phyloP scores from a whole-genome alignment of 2,888 invertebrate genomes.

The Neoscelio sp. region DNA sequence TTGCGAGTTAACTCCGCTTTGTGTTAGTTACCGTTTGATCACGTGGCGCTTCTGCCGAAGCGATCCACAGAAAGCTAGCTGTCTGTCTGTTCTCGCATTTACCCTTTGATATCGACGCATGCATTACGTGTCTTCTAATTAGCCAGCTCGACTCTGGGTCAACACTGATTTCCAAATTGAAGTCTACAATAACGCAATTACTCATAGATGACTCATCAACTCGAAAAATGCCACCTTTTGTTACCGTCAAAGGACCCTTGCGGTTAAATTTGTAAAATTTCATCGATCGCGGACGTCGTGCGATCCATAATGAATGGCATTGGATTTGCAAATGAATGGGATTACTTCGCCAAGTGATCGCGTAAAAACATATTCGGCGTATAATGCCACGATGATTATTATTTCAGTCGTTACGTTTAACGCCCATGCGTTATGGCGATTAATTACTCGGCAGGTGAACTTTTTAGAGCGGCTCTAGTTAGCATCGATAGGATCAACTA shows the following conservation, averaged over 20 bases:
- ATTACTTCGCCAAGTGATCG: conserved; percentile 9
- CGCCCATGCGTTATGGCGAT: conserved; percentile 10
- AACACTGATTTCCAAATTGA: conserved; percentile 65
- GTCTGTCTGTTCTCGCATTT: conserved; percentile 70
- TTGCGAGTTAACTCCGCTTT: conserved; percentile 81
- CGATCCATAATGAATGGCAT: too few species aligned
- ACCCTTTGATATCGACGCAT: conserved; percentile 73
- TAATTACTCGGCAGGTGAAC: neutral
- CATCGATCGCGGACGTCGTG: conserved; percentile 1
- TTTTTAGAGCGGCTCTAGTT: conserved; percentile 9
- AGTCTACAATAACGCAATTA: conserved; percentile 48
- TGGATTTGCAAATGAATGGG: conserved; percentile 21
- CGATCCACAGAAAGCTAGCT: conserved; percentile 58
- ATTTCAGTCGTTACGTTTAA: conserved; percentile 4
- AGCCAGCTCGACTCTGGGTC: conserved; percentile 68
- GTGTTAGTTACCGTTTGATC: conserved; percentile 79
- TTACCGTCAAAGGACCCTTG: too few species aligned
- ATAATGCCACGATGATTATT: conserved; percentile 13
- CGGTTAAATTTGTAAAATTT: neutral
- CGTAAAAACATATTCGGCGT: conserved; percentile 16
- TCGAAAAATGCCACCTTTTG: too few species aligned
- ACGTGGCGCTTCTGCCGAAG: conserved; percentile 68
- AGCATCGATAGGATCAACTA: too few species aligned
- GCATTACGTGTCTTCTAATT: conserved; percentile 74
- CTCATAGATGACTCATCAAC: neutral